Base-by-base conservation (phyloP, 2,113 vertebrate genomes). In the Globicephala melas region DNA sequence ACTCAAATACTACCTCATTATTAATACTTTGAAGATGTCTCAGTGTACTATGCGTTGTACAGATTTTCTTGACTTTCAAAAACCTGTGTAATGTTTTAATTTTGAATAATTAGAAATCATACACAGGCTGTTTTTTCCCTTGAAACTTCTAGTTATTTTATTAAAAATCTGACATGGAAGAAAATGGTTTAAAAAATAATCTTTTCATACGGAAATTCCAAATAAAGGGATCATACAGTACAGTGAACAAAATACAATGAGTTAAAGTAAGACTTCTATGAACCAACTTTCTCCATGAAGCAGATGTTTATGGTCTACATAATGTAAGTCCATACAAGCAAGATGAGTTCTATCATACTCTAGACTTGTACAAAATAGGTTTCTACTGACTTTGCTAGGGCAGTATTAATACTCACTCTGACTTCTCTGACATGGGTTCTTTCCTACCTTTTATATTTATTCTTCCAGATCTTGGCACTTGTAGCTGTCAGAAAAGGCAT, bases 401-500 rank as follows among this genome's bases (percentile, higher is more conserved):
- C 12, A 28, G 2, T 62, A 3, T 50, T 60, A 23, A 0, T 28
- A 13, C 31, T 36, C n/a, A 21, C 18, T 31, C 14, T 68, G 81
- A 44, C 17, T 47, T 25, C 41, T 58, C 71, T 47, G 25, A 71
- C 6, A 11, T 20, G 14, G 11, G 63, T 85, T 73, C 12, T 68
- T 76, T 80, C 8, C 60, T 77, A 13, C 47, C 53, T 55, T 97
- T 38, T 44, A 33, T 94, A 15, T 97, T 79, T 98, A 63, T 85
- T 28, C 62, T 94, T 94, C n/a, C 96, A 99, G 99, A 99, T 99
- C 98, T 98, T 99, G 73, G 99, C 99, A 6, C 99, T 99, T 26
- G 99, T 99, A 14, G 99, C 99, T 8, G 99, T 99, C 98, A 99
- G 99, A 98, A 99, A 99, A 97, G 99, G 99, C 58, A 99, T 99